Percentiles rank a stretch among this genome's conserved stretches.
phyloP scores from a whole-genome alignment of 1,140 invertebrate species.

The Drosophila virilis region DNA sequence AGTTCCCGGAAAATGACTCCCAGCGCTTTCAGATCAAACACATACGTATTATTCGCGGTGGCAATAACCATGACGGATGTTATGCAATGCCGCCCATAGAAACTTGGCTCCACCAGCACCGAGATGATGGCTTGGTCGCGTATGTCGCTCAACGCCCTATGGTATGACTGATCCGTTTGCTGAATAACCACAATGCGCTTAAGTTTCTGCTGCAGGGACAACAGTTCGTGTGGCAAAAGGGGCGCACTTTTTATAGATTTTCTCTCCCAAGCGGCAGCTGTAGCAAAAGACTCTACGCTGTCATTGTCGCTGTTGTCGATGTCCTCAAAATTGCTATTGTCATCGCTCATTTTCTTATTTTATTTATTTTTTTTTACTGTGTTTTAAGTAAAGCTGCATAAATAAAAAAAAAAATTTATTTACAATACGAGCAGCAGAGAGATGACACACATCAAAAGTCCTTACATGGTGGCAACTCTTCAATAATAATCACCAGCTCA shows the following conservation, averaged over 20 bases:
- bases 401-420: neutral
- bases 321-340: neutral
- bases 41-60: constrained; percentile 45
- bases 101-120: constrained; percentile 55
- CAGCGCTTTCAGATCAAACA: constrained; percentile 55
- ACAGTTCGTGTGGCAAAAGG: constrained; percentile 28
- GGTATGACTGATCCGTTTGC: constrained; percentile 49
- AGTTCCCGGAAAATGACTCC: constrained; percentile 48
- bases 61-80: constrained; percentile 51
- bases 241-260: constrained; percentile 2
- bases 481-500: neutral
- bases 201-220: constrained; percentile 32
- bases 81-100: constrained; percentile 53
- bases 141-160: constrained; percentile 49
- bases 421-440: too few relatives aligned
- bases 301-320: constrained; percentile 6
- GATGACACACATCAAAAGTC: neutral
- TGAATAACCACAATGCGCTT: constrained; percentile 35
- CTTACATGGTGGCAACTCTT: neutral
- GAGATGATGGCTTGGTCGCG: constrained; percentile 45
- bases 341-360: neutral
- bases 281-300: constrained; percentile 16
- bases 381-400: neutral
- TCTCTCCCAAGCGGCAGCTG: neutral
- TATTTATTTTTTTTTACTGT: neutral